Evolutionary conservation across 2,888 invertebrate genomes (phyloP).

Genomic region (Agrochola lota): DNA sequence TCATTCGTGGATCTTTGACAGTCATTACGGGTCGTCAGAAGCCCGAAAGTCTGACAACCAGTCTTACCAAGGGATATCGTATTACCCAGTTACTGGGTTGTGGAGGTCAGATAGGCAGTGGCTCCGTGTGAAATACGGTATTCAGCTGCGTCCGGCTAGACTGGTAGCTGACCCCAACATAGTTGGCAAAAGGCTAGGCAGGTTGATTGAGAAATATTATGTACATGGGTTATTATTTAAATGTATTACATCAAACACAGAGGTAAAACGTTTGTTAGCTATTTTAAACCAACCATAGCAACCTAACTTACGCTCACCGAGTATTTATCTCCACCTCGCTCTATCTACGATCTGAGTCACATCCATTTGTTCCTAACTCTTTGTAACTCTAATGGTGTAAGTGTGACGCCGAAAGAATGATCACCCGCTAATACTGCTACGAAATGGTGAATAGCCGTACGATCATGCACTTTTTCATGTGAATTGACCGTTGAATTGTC

Average conservation of each 20-base stretch:
- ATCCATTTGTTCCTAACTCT: slow-evolving; percentile 57
- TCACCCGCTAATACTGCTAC: slow-evolving; percentile 75
- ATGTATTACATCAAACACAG: not conserved
- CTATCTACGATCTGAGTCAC: slow-evolving; percentile 40
- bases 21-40: no score
- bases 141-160: no score
- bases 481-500: slow-evolving; percentile 63
- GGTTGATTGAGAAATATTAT: no score
- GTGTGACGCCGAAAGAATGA: slow-evolving; percentile 76
- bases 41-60: no score
- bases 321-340: slow-evolving; percentile 10
- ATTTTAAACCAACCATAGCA: not conserved
- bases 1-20: no score
- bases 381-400: slow-evolving; percentile 69
- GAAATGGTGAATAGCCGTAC: slow-evolving; percentile 68
- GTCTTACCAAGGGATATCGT: no score
- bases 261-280: not conserved
- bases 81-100: no score
- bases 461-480: slow-evolving; percentile 69
- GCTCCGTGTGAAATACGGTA: no score
- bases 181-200: no score
- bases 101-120: no score
- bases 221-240: not conserved
- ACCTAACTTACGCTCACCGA: not conserved
- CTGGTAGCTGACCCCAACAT: no score